These are phyloP conservation scores for Eupithecia subfuscata DNA, from an alignment of 2,888 invertebrate genomes.

Conservation along the genomic window DNA sequence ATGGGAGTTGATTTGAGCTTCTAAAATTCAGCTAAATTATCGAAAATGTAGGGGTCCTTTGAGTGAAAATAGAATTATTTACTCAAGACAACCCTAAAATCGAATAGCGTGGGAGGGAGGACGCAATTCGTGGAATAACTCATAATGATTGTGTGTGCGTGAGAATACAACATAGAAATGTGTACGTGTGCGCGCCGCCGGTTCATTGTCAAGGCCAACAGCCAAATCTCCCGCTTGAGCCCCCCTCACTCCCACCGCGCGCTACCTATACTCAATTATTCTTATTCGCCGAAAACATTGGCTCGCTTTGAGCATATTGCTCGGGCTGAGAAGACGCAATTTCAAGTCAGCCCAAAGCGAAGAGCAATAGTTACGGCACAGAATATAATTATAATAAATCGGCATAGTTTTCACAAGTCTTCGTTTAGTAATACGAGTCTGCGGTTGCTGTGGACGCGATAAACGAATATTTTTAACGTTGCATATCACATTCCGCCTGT, in stretches of 20 bases:
- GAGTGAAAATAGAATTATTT: conserved; percentile 22
- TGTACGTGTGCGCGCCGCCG: conserved; percentile 76
- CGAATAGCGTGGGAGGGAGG: conserved; percentile 72
- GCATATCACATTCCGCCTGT: conserved; percentile 66
- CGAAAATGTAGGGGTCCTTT: conserved; percentile 18
- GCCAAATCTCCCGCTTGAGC: conserved; percentile 79
- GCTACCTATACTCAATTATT: conserved; percentile 70
- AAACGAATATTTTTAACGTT: conserved; percentile 71
- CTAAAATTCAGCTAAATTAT: neutral
- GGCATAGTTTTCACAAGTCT: conserved; percentile 47
- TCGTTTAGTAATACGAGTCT: conserved; percentile 52
- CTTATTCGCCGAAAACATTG: conserved; percentile 68
- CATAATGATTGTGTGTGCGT: conserved; percentile 62
- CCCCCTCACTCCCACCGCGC: conserved; percentile 66
- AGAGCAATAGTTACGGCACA: conserved; percentile 60
- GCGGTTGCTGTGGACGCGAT: conserved; percentile 61
- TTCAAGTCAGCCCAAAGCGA: conserved; percentile 41
- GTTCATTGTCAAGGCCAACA: conserved; percentile 83
- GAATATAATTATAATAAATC: conserved; percentile 46
- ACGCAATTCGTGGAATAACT: conserved; percentile 78
- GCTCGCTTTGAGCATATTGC: conserved; percentile 60
- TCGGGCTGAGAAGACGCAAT: conserved; percentile 52
- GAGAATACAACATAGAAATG: conserved; percentile 61
- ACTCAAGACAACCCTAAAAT: conserved; percentile 63
- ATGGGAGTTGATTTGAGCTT: neutral